Conservation (phyloP, 2,888 invertebrate species). For the Drosophila helvetica region DNA sequence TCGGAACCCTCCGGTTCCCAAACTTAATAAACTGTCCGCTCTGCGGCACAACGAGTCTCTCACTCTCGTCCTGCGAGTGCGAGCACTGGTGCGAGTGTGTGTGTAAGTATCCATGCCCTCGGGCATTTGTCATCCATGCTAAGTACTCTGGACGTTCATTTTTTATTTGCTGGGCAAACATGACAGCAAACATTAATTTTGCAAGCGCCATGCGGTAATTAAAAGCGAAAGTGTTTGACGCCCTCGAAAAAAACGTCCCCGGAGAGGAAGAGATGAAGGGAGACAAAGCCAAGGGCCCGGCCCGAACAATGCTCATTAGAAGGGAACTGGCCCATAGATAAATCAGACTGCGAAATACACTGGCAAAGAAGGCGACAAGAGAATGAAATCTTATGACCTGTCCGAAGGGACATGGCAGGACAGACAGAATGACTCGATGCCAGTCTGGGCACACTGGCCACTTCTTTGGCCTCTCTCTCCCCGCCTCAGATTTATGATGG, state of each 20-base stretch:
- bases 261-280: constrained; percentile 3
- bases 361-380: constrained; percentile 5
- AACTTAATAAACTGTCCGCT: constrained; percentile 68
- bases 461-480: constrained; percentile 11
- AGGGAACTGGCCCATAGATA: background rate
- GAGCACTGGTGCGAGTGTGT: constrained; percentile 26
- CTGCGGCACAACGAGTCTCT: constrained; percentile 25
- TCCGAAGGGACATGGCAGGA: background rate
- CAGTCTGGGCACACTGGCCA: constrained; percentile 11
- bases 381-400: constrained; percentile 1
- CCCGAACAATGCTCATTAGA: constrained; percentile 7
- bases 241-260: constrained; percentile 18
- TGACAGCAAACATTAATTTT: constrained; percentile 77
- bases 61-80: background rate
- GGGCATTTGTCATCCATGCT: constrained; percentile 74
- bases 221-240: constrained; percentile 77
- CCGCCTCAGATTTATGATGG: constrained; percentile 69
- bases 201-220: constrained; percentile 62
- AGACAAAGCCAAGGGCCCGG: constrained; percentile 7
- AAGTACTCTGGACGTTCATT: constrained; percentile 50
- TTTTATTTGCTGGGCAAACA: constrained; percentile 59
- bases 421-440: background rate
- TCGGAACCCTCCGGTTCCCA: constrained; percentile 13
- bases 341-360: constrained; percentile 4
- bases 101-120: constrained; percentile 22